Evolutionary conservation across 2,888 invertebrate genomes (phyloP).

Genomic region (Zonitis immaculata): DNA sequence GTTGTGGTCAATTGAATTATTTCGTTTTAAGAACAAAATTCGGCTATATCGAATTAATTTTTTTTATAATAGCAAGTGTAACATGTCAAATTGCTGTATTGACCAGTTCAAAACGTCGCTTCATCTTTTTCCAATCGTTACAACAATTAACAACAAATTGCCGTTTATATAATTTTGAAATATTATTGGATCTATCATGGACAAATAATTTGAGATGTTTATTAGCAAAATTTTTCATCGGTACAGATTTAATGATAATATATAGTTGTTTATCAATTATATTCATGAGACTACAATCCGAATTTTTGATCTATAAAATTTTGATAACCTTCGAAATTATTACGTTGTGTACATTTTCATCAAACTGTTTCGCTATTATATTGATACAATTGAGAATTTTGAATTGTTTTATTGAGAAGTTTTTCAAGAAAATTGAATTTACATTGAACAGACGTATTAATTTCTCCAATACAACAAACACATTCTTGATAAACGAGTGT

Average conservation of each 20-base stretch:
- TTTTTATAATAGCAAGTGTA: not conserved
- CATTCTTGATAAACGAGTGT: not conserved
- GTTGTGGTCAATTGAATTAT: not conserved
- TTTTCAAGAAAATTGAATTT: not conserved
- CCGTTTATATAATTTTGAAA: not conserved
- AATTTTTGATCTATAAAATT: too few species aligned
- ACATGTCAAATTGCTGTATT: not conserved
- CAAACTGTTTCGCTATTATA: not conserved
- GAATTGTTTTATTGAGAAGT: not conserved
- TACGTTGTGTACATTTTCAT: not conserved
- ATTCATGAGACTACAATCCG: too few species aligned
- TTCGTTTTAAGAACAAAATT: not conserved
- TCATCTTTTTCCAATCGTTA: not conserved
- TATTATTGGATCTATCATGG: not conserved
- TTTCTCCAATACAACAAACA: not conserved
- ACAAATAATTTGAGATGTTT: not conserved
- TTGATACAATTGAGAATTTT: not conserved
- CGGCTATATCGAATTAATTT: not conserved
- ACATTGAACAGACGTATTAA: not conserved
- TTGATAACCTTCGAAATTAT: not conserved
- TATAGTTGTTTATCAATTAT: too few species aligned
- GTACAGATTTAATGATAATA: too few species aligned
- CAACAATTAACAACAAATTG: not conserved
- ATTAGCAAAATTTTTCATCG: too few species aligned
- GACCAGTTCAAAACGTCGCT: not conserved